phyloP scores from a whole-genome alignment of 2,113 vertebrate species.

The Onychostoma macrolepis region DNA sequence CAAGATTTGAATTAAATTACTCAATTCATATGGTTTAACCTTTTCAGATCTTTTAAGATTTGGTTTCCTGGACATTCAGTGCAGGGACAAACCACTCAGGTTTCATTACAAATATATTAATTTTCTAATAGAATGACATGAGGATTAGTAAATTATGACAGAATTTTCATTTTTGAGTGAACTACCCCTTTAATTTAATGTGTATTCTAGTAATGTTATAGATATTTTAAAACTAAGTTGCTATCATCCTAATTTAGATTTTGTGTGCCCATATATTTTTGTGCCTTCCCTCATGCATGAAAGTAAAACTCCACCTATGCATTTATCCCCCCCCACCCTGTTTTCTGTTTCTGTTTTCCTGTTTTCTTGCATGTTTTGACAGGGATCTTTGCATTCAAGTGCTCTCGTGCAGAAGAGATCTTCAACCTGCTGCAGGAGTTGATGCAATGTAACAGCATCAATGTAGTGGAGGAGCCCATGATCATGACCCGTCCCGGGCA shows the following conservation, averaged over 20 bases:
- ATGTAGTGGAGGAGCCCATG: slow-evolving; percentile 92
- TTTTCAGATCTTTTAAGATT: background rate
- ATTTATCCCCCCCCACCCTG: background rate
- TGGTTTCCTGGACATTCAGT: background rate
- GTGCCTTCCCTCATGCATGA: background rate
- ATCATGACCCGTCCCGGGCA: slow-evolving; percentile 87
- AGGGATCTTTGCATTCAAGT: slow-evolving; percentile 99
- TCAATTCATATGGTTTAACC: background rate
- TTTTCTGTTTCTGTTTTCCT: background rate
- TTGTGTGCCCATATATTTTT: background rate
- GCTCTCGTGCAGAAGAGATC: slow-evolving; percentile 94
- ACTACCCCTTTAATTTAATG: background rate
- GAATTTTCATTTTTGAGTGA: background rate
- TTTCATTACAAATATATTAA: background rate
- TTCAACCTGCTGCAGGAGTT: slow-evolving; percentile 97
- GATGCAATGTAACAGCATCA: slow-evolving; percentile 99
- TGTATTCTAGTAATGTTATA: background rate
- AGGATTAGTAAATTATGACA: background rate
- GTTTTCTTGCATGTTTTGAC: slow-evolving; percentile 37
- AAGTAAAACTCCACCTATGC: background rate
- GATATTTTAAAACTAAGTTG: background rate
- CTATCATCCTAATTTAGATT: background rate
- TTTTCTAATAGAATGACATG: background rate
- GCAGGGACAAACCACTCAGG: background rate
- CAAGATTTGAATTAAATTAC: background rate